Percentiles rank a stretch among this genome's conserved stretches.
These are phyloP conservation scores for Orthonychiurus folsomi DNA, from an alignment of 2,888 invertebrate species.

Conservation along the genomic window DNA sequence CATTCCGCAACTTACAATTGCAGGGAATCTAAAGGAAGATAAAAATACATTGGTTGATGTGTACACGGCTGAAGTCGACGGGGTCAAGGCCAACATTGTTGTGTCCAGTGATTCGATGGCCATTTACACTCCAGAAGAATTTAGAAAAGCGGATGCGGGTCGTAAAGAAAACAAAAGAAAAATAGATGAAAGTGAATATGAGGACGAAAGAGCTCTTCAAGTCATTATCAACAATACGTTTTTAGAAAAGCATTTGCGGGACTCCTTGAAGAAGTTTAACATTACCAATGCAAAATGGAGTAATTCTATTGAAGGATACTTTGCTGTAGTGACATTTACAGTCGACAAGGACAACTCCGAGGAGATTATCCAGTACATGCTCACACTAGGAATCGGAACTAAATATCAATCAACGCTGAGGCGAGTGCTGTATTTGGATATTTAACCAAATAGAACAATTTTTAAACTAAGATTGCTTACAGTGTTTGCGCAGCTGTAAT, in stretches of 20 bases:
- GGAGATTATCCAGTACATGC: constrained; percentile 24
- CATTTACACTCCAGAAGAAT: not conserved
- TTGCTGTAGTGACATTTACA: constrained; percentile 24
- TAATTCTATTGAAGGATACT: constrained; percentile 20
- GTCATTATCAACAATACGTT: constrained; percentile 2
- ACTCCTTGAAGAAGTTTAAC: constrained; percentile 21
- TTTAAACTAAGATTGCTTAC: too few species aligned
- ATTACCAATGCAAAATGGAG: constrained; percentile 23
- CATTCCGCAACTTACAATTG: too few species aligned
- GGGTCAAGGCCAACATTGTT: constrained; percentile 9
- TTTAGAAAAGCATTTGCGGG: constrained; percentile 28
- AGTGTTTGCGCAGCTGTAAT: constrained; percentile 2
- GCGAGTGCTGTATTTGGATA: too few species aligned
- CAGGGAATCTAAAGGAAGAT: too few species aligned
- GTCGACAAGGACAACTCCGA: constrained; percentile 19
- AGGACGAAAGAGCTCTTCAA: not conserved
- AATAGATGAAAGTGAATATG: not conserved
- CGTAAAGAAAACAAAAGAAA: constrained; percentile 3
- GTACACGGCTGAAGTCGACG: constrained; percentile 11
- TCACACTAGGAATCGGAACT: constrained; percentile 28
- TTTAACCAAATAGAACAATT: too few species aligned
- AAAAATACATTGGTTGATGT: constrained; percentile 10
- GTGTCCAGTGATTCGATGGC: constrained; percentile 16
- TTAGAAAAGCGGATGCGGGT: not conserved
- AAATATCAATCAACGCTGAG: constrained; percentile 29